A percentile compares a stretch with the other conserved stretches of the same genome.
Evolutionary conservation across 2,888 invertebrate genomes (phyloP).

Genomic region (Caenorhabditis wallacei): DNA sequence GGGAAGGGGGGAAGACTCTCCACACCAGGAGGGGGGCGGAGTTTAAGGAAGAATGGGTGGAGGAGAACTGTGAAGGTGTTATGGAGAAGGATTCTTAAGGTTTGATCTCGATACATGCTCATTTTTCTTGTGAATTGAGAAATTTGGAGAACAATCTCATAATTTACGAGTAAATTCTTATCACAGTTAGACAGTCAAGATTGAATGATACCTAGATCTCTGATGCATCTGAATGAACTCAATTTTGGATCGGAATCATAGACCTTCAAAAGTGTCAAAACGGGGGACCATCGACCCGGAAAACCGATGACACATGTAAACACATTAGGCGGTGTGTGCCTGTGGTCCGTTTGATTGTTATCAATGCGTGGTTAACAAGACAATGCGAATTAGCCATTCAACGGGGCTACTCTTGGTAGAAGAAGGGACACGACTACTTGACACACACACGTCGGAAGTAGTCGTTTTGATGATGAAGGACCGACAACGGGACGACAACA

Average conservation of each 20-base stretch:
- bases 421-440: constrained; percentile 29
- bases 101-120: too few species aligned
- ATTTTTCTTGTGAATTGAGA: too few species aligned
- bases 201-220: too few species aligned
- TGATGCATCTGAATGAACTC: too few species aligned
- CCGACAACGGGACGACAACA: constrained; percentile 21
- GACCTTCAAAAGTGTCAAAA: too few species aligned
- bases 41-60: background rate
- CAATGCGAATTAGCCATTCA: constrained; percentile 54
- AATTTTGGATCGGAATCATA: too few species aligned
- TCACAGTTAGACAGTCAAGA: too few species aligned
- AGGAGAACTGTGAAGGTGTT: background rate
- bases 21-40: background rate
- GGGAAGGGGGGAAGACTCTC: background rate
- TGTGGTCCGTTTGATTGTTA: constrained; percentile 40
- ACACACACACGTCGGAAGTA: constrained; percentile 54
- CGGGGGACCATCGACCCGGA: constrained; percentile 6
- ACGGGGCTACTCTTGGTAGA: background rate
- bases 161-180: too few species aligned
- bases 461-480: constrained; percentile 47
- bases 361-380: constrained; percentile 56
- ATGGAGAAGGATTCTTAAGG: background rate
- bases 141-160: too few species aligned
- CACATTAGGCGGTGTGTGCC: background rate
- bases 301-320: constrained; percentile 23